Evolutionary conservation across 2,888 invertebrate species (phyloP).

Genomic region (Hoplodrina blanda): DNA sequence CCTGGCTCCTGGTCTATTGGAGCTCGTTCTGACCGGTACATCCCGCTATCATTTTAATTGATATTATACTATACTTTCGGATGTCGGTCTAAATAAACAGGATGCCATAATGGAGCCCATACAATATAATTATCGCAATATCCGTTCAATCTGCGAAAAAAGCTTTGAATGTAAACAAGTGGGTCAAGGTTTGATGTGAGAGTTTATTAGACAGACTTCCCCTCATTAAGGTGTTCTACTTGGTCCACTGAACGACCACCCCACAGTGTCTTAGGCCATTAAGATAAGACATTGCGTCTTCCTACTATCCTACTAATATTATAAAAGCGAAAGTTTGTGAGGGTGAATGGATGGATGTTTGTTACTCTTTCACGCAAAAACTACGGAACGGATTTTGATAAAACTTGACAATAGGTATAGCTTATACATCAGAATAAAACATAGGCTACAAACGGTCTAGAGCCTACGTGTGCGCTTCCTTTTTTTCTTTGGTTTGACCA

Average conservation of each 20-base stretch:
- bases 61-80: constrained; percentile 17
- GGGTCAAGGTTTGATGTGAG: constrained; percentile 20
- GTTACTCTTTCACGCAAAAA: no score
- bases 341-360: no score
- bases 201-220: background rate
- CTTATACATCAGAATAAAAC: no score
- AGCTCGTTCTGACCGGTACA: background rate
- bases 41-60: constrained; percentile 9
- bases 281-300: no score
- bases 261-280: background rate
- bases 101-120: constrained; percentile 22
- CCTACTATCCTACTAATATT: no score
- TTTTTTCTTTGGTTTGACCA: background rate
- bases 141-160: constrained; percentile 18
- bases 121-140: constrained; percentile 34
- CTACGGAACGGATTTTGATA: no score
- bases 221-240: background rate
- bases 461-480: background rate
- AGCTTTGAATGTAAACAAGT: constrained; percentile 11
- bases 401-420: no score
- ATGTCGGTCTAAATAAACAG: constrained; percentile 28
- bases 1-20: no score
- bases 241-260: background rate
- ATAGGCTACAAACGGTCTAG: no score
- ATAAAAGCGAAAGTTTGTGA: no score